Base-by-base conservation (phyloP, 2,888 invertebrate species). In the Hydraecia micacea region DNA sequence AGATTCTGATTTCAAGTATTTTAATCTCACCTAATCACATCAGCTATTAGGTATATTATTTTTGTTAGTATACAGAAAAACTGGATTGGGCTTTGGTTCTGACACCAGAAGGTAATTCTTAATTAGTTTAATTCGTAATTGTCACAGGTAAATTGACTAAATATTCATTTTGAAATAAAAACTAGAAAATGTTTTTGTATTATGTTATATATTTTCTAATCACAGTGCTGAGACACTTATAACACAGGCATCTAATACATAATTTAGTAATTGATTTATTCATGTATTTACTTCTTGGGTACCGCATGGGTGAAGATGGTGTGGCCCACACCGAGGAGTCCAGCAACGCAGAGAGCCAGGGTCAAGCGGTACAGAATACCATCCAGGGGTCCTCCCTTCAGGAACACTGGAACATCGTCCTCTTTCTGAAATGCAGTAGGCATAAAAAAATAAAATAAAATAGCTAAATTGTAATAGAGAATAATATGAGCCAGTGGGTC, bases 381-480 rank as follows among this genome's bases (percentile, higher is more conserved):
- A 85, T 97, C 97, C 13, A 93, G 75, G 2, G 97, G 93, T 70
- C 97, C 97, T 49, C 97, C 97, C 91, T 97, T 97, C 88, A 97
- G 92, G 94, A 97, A 97, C 6, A 97, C 96, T 0, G 97, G 97
- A 8, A 96, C 89, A 82, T 97, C 97, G 94, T 97, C 97, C 11
- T 97, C 97, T 93, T 95, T 95, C 97, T 97, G 95, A 46, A 95
- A 97, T 83, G 55, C 55, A 66, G 62, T 62, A 78, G 63, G 68
- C 21, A 73, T 39, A 65, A 49, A 3, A 3, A 32, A 21, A n/a
- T 55, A 36, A 46, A 6, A 58, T 39, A n/a, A 58, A 6, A 32
- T 25, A n/a, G 8, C 11, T 66, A 36, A 55, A 32, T 58, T 69
- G 11, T 46, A 21, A 9, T 36, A 1, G 9, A 42, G 21, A 46